These are phyloP conservation scores for Euborellia annulipes DNA, from an alignment of 1,140 invertebrate species.

Conservation along the genomic window DNA sequence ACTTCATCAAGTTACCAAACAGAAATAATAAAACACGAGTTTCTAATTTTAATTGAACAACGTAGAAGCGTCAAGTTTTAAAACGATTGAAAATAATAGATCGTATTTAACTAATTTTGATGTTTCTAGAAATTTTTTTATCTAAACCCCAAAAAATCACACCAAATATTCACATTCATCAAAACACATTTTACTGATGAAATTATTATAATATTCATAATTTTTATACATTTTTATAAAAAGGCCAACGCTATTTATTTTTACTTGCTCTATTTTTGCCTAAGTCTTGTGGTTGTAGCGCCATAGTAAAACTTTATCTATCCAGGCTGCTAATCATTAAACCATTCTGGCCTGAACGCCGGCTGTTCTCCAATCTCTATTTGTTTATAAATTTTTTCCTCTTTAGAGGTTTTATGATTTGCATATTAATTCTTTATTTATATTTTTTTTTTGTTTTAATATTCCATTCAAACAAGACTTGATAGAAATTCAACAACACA, in stretches of 20 bases:
- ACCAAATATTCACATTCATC: constrained; percentile 9
- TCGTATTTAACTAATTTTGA: not conserved
- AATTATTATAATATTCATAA: not conserved
- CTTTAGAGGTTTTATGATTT: no score
- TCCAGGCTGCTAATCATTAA: not conserved
- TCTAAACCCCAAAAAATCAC: not conserved
- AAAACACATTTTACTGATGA: no score
- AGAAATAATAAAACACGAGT: no score
- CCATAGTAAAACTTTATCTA: not conserved
- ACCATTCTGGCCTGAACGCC: not conserved
- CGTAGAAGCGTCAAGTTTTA: no score
- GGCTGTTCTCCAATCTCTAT: not conserved
- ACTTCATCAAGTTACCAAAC: no score
- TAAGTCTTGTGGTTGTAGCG: constrained; percentile 2
- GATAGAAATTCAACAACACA: no score
- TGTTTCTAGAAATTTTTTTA: constrained; percentile 3
- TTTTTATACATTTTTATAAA: constrained; percentile 1
- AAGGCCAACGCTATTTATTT: not conserved
- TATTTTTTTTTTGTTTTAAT: no score
- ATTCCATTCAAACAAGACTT: no score
- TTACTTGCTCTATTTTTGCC: not conserved
- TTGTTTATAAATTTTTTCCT: no score
- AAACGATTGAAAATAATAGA: no score
- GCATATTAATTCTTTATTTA: no score
- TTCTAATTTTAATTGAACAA: no score